Evolutionary conservation across 2,888 invertebrate species (phyloP).

Genomic region (Nebria brevicollis): DNA sequence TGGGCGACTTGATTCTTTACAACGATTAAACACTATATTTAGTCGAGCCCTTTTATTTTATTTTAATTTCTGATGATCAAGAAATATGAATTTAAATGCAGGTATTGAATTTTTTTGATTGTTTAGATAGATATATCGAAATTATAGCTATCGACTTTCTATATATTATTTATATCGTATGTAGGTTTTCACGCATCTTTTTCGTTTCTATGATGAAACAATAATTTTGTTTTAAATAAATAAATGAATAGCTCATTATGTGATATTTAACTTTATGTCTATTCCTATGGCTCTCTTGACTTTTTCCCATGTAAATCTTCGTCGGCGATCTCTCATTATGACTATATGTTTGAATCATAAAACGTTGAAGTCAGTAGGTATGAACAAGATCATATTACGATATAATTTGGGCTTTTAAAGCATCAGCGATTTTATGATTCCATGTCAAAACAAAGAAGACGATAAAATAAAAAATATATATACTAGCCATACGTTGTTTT

Average conservation of each 20-base stretch:
- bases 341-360: not conserved
- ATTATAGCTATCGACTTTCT: not conserved
- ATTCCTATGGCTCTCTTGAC: no score
- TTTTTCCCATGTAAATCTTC: no score
- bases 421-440: slow-evolving; percentile 7
- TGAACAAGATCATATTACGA: not conserved
- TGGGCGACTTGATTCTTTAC: not conserved
- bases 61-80: not conserved
- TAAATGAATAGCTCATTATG: no score
- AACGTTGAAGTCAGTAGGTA: not conserved
- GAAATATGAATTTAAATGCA: not conserved
- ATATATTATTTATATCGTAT: no score
- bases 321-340: no score
- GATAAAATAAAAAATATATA: not conserved
- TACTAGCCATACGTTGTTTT: not conserved
- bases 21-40: slow-evolving; percentile 1
- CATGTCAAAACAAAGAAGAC: not conserved
- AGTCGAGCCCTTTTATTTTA: not conserved
- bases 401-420: not conserved
- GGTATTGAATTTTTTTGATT: not conserved
- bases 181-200: no score
- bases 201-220: no score
- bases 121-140: not conserved
- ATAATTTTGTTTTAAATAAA: no score
- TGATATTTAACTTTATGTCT: no score